These are phyloP conservation scores for Zaprionus africanus DNA, from an alignment of 1,140 invertebrate genomes.

Conservation along the genomic window DNA sequence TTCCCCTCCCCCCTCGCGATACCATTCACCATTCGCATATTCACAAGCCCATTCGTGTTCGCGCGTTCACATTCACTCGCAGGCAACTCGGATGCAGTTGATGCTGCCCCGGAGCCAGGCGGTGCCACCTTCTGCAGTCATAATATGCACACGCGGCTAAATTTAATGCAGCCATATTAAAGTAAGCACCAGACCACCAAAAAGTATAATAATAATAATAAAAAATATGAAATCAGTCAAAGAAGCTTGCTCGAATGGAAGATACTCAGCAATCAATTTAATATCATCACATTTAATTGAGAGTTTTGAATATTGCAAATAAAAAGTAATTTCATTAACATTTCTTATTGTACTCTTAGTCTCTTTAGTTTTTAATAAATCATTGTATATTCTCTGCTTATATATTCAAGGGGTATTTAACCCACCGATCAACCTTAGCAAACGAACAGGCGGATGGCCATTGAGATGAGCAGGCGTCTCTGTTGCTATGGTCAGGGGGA, in stretches of 20 bases:
- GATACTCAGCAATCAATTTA: too few relatives aligned
- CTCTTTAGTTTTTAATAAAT: not conserved
- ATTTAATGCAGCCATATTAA: constrained; percentile 76
- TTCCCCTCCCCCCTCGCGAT: constrained; percentile 14
- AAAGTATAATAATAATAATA: constrained; percentile 49
- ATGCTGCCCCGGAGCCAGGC: constrained; percentile 47
- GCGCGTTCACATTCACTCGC: constrained; percentile 24
- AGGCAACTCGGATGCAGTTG: constrained; percentile 8
- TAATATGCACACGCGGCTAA: constrained; percentile 66
- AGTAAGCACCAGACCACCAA: constrained; percentile 70
- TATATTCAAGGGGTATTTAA: not conserved
- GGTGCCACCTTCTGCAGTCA: constrained; percentile 77
- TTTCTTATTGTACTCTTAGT: not conserved
- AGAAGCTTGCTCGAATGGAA: not conserved
- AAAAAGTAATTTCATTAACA: not conserved
- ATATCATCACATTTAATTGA: too few relatives aligned
- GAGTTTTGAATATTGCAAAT: not conserved
- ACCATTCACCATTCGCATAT: constrained; percentile 32
- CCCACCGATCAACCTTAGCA: constrained; percentile 43
- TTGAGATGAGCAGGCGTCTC: constrained; percentile 38
- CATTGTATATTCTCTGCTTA: not conserved
- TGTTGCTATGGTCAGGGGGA: not conserved
- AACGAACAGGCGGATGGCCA: constrained; percentile 25
- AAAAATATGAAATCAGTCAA: constrained; percentile 1
- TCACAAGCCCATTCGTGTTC: constrained; percentile 1